These are phyloP conservation scores for Caenorhabditis sulstoni DNA, from an alignment of 2,888 invertebrate genomes.

Conservation along the genomic window DNA sequence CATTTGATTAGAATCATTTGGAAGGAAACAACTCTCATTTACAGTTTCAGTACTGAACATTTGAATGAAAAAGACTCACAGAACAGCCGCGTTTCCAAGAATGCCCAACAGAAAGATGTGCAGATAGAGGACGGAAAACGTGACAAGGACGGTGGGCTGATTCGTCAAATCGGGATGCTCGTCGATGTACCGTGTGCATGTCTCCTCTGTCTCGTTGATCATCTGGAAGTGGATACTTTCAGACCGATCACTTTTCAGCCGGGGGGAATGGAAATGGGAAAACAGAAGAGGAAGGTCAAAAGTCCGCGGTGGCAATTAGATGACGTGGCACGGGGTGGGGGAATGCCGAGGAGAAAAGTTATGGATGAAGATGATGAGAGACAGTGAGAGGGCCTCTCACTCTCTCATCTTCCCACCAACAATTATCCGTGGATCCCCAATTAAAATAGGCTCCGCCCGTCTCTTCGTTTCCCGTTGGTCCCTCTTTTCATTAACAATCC, in stretches of 20 bases:
- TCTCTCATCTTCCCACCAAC: too few species aligned
- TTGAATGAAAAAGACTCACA: conserved; percentile 56
- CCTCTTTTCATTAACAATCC: not conserved
- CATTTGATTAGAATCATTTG: too few species aligned
- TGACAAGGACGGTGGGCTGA: conserved; percentile 66
- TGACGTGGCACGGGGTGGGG: conserved; percentile 21
- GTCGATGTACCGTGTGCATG: conserved; percentile 71
- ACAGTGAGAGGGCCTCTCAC: not conserved
- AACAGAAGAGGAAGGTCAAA: too few species aligned
- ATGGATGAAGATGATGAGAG: conserved; percentile 16
- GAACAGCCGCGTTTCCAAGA: conserved; percentile 69
- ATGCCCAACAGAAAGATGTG: conserved; percentile 73
- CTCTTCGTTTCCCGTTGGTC: not conserved
- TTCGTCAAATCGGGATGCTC: conserved; percentile 77
- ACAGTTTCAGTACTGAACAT: not conserved
- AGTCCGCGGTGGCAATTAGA: conserved; percentile 20
- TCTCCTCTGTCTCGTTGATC: conserved; percentile 58
- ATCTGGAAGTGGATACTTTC: conserved; percentile 45
- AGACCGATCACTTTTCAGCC: conserved; percentile 8
- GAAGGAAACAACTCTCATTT: not conserved
- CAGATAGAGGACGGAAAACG: conserved; percentile 74
- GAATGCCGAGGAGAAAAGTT: not conserved
- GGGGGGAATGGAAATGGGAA: not conserved
- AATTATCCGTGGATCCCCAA: conserved; percentile 1
- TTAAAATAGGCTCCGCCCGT: conserved; percentile 8